Percentiles rank a stretch among this genome's conserved stretches.
Conservation (phyloP, 2,797 vertebrate genomes). For the Fundulus diaphanus region DNA sequence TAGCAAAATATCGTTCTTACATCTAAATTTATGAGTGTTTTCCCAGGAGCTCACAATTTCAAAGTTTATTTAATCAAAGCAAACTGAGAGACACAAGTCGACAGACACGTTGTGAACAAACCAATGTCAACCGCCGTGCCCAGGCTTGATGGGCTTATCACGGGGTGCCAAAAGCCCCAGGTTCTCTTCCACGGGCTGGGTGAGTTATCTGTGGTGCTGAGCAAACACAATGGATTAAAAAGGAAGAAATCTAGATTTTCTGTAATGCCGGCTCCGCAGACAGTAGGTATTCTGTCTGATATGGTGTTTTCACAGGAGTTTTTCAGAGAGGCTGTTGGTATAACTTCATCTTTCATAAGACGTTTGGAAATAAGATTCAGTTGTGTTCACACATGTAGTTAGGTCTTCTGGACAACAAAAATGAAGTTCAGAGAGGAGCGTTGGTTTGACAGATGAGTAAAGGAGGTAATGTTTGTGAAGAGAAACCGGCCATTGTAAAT, state of each 20-base stretch:
- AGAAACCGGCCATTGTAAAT: no score
- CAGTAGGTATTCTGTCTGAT: neutral
- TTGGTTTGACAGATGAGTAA: neutral
- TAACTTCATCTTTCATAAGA: neutral
- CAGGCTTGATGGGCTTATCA: constrained; percentile 59
- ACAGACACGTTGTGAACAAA: constrained; percentile 60
- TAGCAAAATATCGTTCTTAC: constrained; percentile 51
- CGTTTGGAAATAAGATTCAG: neutral
- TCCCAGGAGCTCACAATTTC: constrained; percentile 57
- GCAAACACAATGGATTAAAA: constrained; percentile 30
- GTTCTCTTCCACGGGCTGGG: constrained; percentile 47
- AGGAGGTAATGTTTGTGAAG: neutral
- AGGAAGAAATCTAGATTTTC: neutral
- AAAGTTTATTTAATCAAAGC: constrained; percentile 68
- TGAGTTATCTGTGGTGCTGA: constrained; percentile 42
- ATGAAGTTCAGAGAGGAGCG: neutral
- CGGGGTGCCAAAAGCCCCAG: constrained; percentile 41
- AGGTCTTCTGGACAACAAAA: constrained; percentile 1
- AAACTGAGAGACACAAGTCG: constrained; percentile 52
- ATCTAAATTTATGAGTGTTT: constrained; percentile 61
- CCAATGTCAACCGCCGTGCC: constrained; percentile 46
- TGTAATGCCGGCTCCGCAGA: neutral
- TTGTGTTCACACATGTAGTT: neutral
- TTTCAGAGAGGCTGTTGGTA: neutral
- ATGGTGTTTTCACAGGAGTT: neutral